Base-by-base conservation (phyloP, 2,113 vertebrate genomes). In the Saguinus midas region DNA sequence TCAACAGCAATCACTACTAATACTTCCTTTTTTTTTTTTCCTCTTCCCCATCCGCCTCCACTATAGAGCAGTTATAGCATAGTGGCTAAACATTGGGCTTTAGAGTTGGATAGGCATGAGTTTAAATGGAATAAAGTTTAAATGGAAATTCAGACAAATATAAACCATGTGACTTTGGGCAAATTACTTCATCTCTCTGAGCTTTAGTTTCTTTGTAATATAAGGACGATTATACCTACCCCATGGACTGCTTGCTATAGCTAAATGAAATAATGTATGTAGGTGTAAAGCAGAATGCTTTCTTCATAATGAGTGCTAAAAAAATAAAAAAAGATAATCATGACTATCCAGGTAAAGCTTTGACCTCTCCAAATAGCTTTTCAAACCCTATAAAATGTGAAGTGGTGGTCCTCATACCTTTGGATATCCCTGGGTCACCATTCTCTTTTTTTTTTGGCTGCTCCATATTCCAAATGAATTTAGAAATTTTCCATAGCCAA, bases 71-170 rank as follows among this genome's bases (percentile, higher is more conserved):
- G 50, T 37, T 37, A 45, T 57, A 86, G 12, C 12, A 29, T 9
- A 40, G 20, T n/a, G 17, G 6, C 84, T 87, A 81, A 94, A 20
- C 84, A 50, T 20, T 76, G 4, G 20, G 1, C 20, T 85, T 73
- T 52, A 75, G 82, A 57, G 9, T 82, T 50, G 18, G 57, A 83
- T 13, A 85, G 11, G 73, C 1, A 3, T 83, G 40, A 94, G 10
- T 96, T 93, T 91, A 76, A 95, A 55, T 50, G 6, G 57, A 76
- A 73, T 91, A 52, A 52, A 94, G 10, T 95, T 93, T 91, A 76
- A 95, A 55, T 50, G 6, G 57, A 76, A 73, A 90, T 86, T 92
- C 18, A 93, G 57, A 78, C 8, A 82, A n/a, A 52, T 96, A 50
- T 4, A 45, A 55, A 40, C 8, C 45, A 1, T 48, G 4, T 95